phyloP scores from a whole-genome alignment of 2,113 vertebrate species.

The Tichodroma muraria region DNA sequence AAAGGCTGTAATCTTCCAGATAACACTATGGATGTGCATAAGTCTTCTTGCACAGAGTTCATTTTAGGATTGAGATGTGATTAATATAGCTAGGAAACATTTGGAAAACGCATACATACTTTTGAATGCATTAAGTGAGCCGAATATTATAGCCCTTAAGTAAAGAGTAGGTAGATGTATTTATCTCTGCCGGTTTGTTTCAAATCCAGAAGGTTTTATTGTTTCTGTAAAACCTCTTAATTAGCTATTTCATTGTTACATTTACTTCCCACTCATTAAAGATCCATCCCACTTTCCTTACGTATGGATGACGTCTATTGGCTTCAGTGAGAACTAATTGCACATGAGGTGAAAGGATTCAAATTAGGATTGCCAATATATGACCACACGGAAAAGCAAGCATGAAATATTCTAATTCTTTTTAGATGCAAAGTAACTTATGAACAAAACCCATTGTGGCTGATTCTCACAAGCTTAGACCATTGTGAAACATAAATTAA shows the following conservation, averaged over 20 bases:
- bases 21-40: constrained; percentile 14
- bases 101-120: not conserved
- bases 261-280: constrained; percentile 45
- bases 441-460: constrained; percentile 43
- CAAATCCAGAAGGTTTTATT: not conserved
- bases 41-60: constrained; percentile 3
- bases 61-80: constrained; percentile 13
- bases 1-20: constrained; percentile 49
- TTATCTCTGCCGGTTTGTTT: constrained; percentile 7
- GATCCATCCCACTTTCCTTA: constrained; percentile 4
- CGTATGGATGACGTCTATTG: not conserved
- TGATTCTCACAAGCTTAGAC: constrained; percentile 35
- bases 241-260: constrained; percentile 40
- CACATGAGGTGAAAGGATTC: constrained; percentile 4
- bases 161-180: constrained; percentile 15
- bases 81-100: constrained; percentile 27
- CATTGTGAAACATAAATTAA: constrained; percentile 45
- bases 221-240: constrained; percentile 16
- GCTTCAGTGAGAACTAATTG: constrained; percentile 33
- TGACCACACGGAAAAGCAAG: constrained; percentile 27
- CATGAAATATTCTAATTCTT: constrained; percentile 50
- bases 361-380: constrained; percentile 41
- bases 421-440: constrained; percentile 53
- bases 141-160: not conserved
- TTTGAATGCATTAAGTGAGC: not conserved